Evolutionary conservation across 1,140 invertebrate species (phyloP), one percentile per base, ranked within the genome.

Genomic region (Anastrepha ludens): DNA sequence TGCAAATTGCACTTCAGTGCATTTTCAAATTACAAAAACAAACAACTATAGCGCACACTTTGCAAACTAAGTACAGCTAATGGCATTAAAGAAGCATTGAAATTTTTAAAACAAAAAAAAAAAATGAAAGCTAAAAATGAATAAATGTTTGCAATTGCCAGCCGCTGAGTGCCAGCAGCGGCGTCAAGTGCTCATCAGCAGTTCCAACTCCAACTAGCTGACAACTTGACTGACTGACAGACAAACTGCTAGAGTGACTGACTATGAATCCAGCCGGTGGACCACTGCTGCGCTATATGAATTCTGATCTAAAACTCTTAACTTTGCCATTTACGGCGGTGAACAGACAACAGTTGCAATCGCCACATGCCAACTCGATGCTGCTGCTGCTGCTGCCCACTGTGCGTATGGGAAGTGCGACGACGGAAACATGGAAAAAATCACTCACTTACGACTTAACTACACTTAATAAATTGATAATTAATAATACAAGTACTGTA

Each of bases 401-500:
- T 29, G 74, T 74, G 50, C 7, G n/a, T 13, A 70, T 62, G 47
- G 47, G 44, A 15, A 55, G 70, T 50, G 70, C 7, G n/a, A 55
- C 50, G 50, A 55, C 50, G 50, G 50, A 55, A 67, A 81, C 74
- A 81, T 81, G 17, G 47, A 81, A 81, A 81, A 50, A 81, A 81
- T 81, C 74, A 81, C 74, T 81, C 44, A 81, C 74, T 81, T 81
- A 81, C 74, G 74, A 81, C 74, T 86, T 86, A 86, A 86, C 55
- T 86, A 62, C 85, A 62, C 59, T 87, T 87, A 88, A 88, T 88
- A 88, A 88, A 88, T 88, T 88, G 88, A 88, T 88, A 88, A 88
- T 88, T 88, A 87, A 88, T 88, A 88, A 88, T 86, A 88, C 88
- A 88, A 88, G 87, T 86, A 86, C 60, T 88, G 88, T 87, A 87